Evolutionary conservation across 2,888 invertebrate genomes (phyloP), one percentile per base, ranked within the genome.

Genomic region (Dendrolimus pini): DNA sequence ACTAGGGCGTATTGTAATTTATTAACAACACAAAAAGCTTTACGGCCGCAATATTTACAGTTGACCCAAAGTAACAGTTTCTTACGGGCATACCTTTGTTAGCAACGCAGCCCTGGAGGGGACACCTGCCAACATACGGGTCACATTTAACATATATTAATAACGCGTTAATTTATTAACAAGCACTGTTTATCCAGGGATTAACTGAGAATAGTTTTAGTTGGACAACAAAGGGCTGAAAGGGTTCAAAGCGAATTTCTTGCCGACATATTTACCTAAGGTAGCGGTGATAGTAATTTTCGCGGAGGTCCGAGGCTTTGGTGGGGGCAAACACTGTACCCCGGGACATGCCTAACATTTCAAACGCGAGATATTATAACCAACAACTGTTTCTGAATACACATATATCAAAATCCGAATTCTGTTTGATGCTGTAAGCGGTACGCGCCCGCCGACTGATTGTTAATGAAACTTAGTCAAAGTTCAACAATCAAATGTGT

Each of bases 201-300:
- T 90, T 89, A 89, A 83, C 89, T 83, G 87, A 80, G 88, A 89
- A 90, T 90, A 90, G 89, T 90, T 90, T 89, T 85, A 89, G 89
- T 89, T 86, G 85, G 82, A 89, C 87, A 89, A 89, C 89, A 90
- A 90, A 89, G 89, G 89, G 77, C 81, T 74, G 77, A 78, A 83
- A 87, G 89, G 89, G 89, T 90, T 89, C 89, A 90, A 90, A 90
- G 89, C 85, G 84, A 89, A 87, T 89, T 89, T 90, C 89, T 89
- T 89, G 89, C 81, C 87, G 85, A 89, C 89, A 90, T 90, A 90
- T 90, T 90, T 90, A 89, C 89, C 85, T 88, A 83, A 85, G 85
- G 87, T 85, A 80, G 77, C 85, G 88, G 84, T 89, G 89, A 89
- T 90, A 88, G 88, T 85, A 89, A 90, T 89, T 89, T 89, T 89